Conservation (phyloP, 1,140 invertebrate species). For the Vollenhovia emeryi region DNA sequence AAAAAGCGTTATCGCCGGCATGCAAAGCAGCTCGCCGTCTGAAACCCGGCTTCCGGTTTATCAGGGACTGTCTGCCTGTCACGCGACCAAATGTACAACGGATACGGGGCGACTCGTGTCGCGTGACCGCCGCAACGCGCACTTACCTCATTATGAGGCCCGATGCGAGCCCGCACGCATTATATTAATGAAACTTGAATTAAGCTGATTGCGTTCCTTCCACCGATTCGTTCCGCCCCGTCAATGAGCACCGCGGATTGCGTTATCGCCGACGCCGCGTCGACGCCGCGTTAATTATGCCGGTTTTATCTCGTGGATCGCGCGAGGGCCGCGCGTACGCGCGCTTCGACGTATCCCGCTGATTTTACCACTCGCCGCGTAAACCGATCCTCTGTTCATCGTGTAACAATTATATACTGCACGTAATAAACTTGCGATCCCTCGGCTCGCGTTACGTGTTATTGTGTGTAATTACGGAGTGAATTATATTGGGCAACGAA, state of each 20-base stretch:
- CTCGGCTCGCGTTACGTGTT: neutral
- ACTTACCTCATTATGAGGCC: constrained; percentile 73
- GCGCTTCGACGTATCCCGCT: neutral
- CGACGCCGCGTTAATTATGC: constrained; percentile 61
- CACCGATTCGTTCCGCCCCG: constrained; percentile 51
- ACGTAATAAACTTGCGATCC: neutral
- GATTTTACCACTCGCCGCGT: neutral
- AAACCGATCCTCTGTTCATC: constrained; percentile 28
- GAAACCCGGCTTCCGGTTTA: constrained; percentile 69
- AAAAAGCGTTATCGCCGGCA: constrained; percentile 79
- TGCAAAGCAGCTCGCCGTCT: constrained; percentile 74
- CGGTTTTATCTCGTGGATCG: constrained; percentile 58
- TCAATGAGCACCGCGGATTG: constrained; percentile 53
- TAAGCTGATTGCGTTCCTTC: constrained; percentile 71
- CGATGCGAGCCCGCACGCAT: constrained; percentile 69
- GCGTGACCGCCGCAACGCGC: constrained; percentile 68
- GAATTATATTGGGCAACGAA: neutral
- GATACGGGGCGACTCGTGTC: constrained; percentile 57
- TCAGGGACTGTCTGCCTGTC: constrained; percentile 66
- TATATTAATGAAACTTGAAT: constrained; percentile 78
- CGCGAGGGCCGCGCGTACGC: neutral
- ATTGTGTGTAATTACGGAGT: neutral
- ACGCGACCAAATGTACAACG: constrained; percentile 73
- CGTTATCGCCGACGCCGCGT: constrained; percentile 39
- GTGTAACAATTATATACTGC: constrained; percentile 20